These are phyloP conservation scores for Latrodectus hesperus DNA, from an alignment of 2,888 invertebrate species.

Conservation along the genomic window DNA sequence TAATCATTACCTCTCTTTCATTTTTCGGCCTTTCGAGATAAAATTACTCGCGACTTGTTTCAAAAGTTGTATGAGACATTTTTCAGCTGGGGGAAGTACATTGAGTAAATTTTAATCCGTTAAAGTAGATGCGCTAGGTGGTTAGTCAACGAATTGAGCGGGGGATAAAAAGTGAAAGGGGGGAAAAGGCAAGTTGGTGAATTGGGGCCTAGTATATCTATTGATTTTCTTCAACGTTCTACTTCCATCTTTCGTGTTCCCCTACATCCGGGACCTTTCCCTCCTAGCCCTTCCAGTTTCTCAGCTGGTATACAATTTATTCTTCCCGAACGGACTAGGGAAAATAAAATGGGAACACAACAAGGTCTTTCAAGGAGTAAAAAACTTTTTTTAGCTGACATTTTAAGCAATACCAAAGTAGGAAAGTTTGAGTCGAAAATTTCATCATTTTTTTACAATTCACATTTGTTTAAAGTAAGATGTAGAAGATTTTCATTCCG, in stretches of 20 bases:
- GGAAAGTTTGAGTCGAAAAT: no score
- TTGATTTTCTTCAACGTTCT: slow-evolving; percentile 66
- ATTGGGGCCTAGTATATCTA: slow-evolving; percentile 61
- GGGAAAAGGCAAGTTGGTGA: slow-evolving; percentile 64
- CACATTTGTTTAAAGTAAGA: no score
- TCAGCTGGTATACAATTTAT: slow-evolving; percentile 58
- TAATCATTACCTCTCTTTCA: not conserved
- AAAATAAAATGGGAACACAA: slow-evolving; percentile 60
- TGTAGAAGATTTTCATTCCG: no score
- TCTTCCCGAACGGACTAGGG: slow-evolving; percentile 32
- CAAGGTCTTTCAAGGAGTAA: slow-evolving; percentile 43
- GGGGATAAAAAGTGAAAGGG: slow-evolving; percentile 46
- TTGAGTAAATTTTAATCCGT: slow-evolving; percentile 6
- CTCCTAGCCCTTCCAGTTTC: slow-evolving; percentile 36
- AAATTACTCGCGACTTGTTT: not conserved
- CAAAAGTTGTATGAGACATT: not conserved
- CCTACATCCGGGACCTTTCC: slow-evolving; percentile 67
- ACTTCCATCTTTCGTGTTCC: slow-evolving; percentile 66
- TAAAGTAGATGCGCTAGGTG: slow-evolving; percentile 28
- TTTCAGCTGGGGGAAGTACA: not conserved
- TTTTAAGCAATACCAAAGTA: no score
- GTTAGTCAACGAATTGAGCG: slow-evolving; percentile 51
- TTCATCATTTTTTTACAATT: no score
- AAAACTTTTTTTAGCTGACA: not conserved
- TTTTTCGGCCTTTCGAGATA: not conserved